phyloP scores from a whole-genome alignment of 2,888 invertebrate genomes.

The Eucriotettix oculatus region DNA sequence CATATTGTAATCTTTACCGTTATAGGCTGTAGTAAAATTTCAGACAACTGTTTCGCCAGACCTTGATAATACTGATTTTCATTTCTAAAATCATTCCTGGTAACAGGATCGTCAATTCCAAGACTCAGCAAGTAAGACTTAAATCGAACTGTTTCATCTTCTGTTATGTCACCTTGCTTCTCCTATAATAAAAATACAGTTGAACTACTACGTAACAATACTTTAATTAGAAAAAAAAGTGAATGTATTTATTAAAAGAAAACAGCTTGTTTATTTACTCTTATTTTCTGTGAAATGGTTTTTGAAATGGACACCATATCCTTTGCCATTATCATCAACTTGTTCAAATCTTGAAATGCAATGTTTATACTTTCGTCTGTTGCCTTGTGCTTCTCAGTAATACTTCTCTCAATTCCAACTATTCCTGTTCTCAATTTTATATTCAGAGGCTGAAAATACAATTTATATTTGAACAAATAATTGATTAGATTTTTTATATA shows the following conservation, averaged over 20 bases:
- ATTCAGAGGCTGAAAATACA: slow-evolving; percentile 6
- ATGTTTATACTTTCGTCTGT: slow-evolving; percentile 81
- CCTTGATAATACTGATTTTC: slow-evolving; percentile 72
- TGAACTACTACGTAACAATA: background rate
- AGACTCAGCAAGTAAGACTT: slow-evolving; percentile 91
- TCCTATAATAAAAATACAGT: slow-evolving; percentile 35
- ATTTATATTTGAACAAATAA: background rate
- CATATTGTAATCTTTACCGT: slow-evolving; percentile 33
- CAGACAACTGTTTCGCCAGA: slow-evolving; percentile 71
- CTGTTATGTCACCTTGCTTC: slow-evolving; percentile 86
- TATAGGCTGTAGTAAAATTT: slow-evolving; percentile 64
- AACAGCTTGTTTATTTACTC: slow-evolving; percentile 19
- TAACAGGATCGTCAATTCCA: slow-evolving; percentile 96
- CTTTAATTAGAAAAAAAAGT: background rate
- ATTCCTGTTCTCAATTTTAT: slow-evolving; percentile 76
- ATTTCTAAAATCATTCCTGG: slow-evolving; percentile 73
- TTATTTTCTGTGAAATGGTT: slow-evolving; percentile 80
- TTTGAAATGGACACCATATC: slow-evolving; percentile 92
- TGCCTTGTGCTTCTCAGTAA: slow-evolving; percentile 78
- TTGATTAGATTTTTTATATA: background rate
- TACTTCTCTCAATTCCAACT: slow-evolving; percentile 84
- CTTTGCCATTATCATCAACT: slow-evolving; percentile 89
- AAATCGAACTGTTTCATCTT: slow-evolving; percentile 92
- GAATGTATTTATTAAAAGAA: background rate
- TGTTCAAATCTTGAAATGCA: slow-evolving; percentile 90